phyloP scores from a whole-genome alignment of 2,113 vertebrate genomes.

The Tonatia bakeri region DNA sequence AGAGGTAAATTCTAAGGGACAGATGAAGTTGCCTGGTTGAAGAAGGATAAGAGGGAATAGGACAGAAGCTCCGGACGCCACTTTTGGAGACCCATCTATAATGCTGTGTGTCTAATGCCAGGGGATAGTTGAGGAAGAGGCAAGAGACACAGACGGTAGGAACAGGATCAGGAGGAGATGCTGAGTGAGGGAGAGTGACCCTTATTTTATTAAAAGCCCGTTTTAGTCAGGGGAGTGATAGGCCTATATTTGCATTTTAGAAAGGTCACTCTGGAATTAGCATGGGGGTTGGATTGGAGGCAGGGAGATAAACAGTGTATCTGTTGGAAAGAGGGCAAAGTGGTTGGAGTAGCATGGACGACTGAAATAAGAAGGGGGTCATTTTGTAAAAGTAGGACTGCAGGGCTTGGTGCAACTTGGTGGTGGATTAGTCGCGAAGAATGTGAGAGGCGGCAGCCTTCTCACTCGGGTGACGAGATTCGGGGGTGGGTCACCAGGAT shows the following conservation, averaged over 20 bases:
- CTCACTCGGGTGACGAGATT: background rate
- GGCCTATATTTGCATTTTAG: background rate
- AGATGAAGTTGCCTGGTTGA: background rate
- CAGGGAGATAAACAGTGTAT: background rate
- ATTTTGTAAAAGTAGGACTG: background rate
- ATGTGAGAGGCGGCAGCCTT: background rate
- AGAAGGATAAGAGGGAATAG: background rate
- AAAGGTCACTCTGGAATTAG: conserved; percentile 34
- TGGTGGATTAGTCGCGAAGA: background rate
- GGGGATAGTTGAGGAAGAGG: background rate
- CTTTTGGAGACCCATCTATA: background rate
- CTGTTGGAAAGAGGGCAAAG: background rate
- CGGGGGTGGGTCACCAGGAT: background rate
- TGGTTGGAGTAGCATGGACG: background rate
- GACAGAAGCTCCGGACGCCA: background rate
- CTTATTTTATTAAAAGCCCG: background rate
- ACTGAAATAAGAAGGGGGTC: background rate
- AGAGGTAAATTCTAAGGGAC: background rate
- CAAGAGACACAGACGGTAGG: background rate
- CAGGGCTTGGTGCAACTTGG: background rate
- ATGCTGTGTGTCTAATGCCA: background rate
- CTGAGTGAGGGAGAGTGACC: background rate
- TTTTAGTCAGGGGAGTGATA: background rate
- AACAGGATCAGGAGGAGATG: background rate
- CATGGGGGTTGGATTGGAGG: background rate